A percentile compares a stretch with the other conserved stretches of the same genome.
Evolutionary conservation across 2,888 invertebrate genomes (phyloP).

Genomic region (Halictus quadricinctus): DNA sequence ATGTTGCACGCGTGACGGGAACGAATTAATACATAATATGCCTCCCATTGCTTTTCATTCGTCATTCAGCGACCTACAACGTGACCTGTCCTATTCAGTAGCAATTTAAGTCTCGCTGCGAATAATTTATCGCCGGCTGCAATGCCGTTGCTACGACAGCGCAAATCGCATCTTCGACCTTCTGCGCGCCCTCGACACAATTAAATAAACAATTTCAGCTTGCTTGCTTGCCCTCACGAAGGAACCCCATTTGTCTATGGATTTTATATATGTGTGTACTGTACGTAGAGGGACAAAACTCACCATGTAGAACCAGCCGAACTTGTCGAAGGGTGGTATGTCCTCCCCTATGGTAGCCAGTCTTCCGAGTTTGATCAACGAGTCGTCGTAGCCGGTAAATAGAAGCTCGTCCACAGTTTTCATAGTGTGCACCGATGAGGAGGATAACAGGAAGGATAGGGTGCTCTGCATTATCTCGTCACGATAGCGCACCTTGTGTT

Average conservation of each 20-base stretch:
- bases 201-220: conserved; percentile 54
- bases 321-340: conserved; percentile 87
- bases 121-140: conserved; percentile 59
- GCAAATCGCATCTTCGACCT: conserved; percentile 51
- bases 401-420: conserved; percentile 88
- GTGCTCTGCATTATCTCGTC: conserved; percentile 84
- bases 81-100: conserved; percentile 73
- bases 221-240: not conserved
- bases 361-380: conserved; percentile 87
- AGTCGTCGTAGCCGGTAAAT: conserved; percentile 92
- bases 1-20: conserved; percentile 49
- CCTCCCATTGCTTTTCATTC: conserved; percentile 73
- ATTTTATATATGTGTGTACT: not conserved
- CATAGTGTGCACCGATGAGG: conserved; percentile 85
- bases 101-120: conserved; percentile 71
- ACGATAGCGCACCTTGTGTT: conserved; percentile 85
- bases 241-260: not conserved
- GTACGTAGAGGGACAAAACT: not conserved
- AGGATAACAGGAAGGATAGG: conserved; percentile 85
- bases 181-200: conserved; percentile 50
- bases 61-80: conserved; percentile 72
- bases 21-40: conserved; percentile 74
- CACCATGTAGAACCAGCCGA: conserved; percentile 93
- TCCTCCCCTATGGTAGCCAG: conserved; percentile 83
- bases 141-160: conserved; percentile 47